phyloP scores from a whole-genome alignment of 2,888 invertebrate species.

The Eilema depressum region DNA sequence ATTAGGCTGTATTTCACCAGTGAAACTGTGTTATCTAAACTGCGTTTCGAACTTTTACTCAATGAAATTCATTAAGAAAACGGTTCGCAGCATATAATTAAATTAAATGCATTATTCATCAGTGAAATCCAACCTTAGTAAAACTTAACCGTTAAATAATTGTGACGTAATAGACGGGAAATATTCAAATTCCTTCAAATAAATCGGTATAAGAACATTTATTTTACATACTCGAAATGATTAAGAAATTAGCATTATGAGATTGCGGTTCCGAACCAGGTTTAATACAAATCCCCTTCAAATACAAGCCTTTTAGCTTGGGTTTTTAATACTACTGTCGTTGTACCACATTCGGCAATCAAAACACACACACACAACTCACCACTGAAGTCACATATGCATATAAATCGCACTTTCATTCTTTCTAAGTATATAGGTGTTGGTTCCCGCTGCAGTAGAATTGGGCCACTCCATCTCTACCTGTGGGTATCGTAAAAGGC shows the following conservation, averaged over 20 bases:
- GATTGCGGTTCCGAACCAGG: background rate
- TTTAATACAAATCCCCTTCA: background rate
- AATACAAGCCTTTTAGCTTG: too few relatives aligned
- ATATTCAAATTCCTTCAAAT: background rate
- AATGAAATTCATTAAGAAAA: background rate
- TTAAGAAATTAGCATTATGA: background rate
- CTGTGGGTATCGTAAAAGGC: too few relatives aligned
- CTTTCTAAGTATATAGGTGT: too few relatives aligned
- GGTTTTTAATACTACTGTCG: too few relatives aligned
- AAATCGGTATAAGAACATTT: background rate
- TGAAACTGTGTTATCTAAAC: background rate
- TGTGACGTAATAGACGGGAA: background rate
- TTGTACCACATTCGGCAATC: too few relatives aligned
- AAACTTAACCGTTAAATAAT: constrained; percentile 22
- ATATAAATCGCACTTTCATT: too few relatives aligned
- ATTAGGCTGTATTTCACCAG: background rate
- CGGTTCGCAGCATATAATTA: too few relatives aligned
- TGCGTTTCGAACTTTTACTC: background rate
- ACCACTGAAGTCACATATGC: too few relatives aligned
- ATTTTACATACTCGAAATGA: background rate
- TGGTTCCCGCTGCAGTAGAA: too few relatives aligned
- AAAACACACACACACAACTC: too few relatives aligned
- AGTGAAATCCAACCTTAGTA: constrained; percentile 11
- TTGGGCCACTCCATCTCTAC: too few relatives aligned
- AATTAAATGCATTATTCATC: too few relatives aligned